Base-by-base conservation (phyloP, 2,888 invertebrate genomes). In the Apotomis turbidana region DNA sequence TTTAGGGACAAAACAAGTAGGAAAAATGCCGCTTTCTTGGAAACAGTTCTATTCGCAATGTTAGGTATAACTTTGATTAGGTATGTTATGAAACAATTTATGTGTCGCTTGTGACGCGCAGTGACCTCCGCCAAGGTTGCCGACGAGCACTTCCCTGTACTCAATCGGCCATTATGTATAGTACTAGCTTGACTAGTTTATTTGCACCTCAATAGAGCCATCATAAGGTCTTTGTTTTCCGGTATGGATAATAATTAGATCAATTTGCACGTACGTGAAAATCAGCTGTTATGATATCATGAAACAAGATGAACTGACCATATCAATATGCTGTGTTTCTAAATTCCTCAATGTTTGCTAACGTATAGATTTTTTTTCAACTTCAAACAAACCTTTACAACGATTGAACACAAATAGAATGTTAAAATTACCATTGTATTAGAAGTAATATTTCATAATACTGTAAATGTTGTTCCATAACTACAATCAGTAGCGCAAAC, bases 41-140 rank as follows among this genome's bases (percentile, higher is more conserved):
- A 74, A 68, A 63, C 78, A 83, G 83, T 70, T 78, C 74, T 78
- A 77, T 83, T 81, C 80, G 80, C 81, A 79, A 80, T 79, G 81
- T 83, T 86, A 51, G 12, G 9, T 49, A 55, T 60, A 68, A 51
- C 61, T 68, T 27, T 57, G 67, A 68, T 71, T 70, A 70, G 41
- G 83, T 84, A 76, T 78, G 81, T 87, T 90, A 90, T 90, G 87
- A 87, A 88, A 90, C 88, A 84, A 87, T 89, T 86, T 89, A 87
- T 82, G 87, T 88, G 90, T 88, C 86, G 88, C 88, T 84, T 87
- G 85, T 90, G 91, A 91, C 91, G 90, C 83, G 85, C 72, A 79
- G 83, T 87, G 91, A 92, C 93, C 93, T 93, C 90, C 84, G 81
- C 85, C 93, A 93, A 93, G 93, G 93, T 91, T 89, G 88, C 80